Conservation (phyloP, 2,113 vertebrate genomes). For the Saccopteryx leptura region DNA sequence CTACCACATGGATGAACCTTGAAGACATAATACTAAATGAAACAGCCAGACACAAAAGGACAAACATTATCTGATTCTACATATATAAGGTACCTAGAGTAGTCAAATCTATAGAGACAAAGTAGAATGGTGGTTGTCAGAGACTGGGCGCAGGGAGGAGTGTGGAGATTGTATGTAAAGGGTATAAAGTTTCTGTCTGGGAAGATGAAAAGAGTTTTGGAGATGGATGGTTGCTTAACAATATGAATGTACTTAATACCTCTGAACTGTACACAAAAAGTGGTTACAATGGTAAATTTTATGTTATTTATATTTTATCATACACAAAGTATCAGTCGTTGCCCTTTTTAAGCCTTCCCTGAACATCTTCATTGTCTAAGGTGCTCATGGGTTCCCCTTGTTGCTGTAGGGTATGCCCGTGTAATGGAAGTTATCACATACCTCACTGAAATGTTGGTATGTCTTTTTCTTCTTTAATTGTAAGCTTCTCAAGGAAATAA, state of each 20-base stretch:
- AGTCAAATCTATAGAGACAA: not conserved
- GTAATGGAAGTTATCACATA: not conserved
- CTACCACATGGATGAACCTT: not conserved
- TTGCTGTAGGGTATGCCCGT: not conserved
- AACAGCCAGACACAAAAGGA: not conserved
- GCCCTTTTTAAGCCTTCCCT: not conserved
- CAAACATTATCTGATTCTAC: not conserved
- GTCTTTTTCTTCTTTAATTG: not conserved
- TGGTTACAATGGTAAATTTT: not conserved
- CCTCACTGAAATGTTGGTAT: not conserved
- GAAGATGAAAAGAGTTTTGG: not conserved
- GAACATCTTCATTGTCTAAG: not conserved
- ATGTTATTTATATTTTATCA: not conserved
- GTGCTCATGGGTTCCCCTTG: not conserved
- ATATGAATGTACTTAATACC: not conserved
- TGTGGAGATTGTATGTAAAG: not conserved
- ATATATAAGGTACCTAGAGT: not conserved
- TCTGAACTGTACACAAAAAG: not conserved
- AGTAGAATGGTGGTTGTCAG: too few relatives aligned
- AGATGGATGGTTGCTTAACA: not conserved
- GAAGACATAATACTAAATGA: not conserved
- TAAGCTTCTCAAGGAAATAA: not conserved
- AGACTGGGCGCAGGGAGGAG: not conserved
- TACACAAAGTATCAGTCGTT: not conserved
- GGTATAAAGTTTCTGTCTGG: not conserved